Evolutionary conservation across 2,888 invertebrate genomes (phyloP), one percentile per base, ranked within the genome.

Genomic region (Epinotia ramella): DNA sequence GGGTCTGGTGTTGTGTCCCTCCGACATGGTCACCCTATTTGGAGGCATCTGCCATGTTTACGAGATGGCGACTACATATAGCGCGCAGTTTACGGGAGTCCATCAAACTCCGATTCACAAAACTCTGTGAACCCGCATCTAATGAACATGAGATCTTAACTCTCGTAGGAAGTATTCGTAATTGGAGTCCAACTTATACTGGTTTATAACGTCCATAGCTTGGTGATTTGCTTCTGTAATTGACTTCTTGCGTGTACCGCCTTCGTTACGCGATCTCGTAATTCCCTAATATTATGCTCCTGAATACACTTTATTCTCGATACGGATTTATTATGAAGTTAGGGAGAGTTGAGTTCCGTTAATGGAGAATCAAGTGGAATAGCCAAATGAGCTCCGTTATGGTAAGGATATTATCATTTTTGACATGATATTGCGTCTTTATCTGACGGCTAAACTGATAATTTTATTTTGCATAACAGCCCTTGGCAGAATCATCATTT

Each of bases 191-290:
- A n/a, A 53, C 53, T n/a, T 6, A 53, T 53, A 6, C 5, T n/a
- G n/a, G 53, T 53, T 53, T n/a, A n/a, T n/a, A 46, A 7, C 16
- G 16, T n/a, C n/a, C n/a, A 7, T 7, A 53, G 6, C 53, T 16
- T 53, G n/a, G n/a, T 53, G 53, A 53, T 16, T 53, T 4, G 53
- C 53, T 53, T 7, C 5, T 16, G 62, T 64, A 72, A 64, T 72
- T 44, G 56, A 11, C 24, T 44, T 13, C n/a, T 72, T n/a, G 72
- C 72, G 72, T 65, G 72, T n/a, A 9, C 11, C n/a, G 46, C 46
- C 3, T 53, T n/a, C 53, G 7, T 53, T 53, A 53, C 4, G 13
- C 59, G 12, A 16, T 59, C 6, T n/a, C 60, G 33, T 16, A 60
- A 33, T n/a, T 40, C 6, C 16, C 16, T 62, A 62, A 44, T 18